These are phyloP conservation scores for Labrus mixtus DNA, from an alignment of 2,113 vertebrate genomes.

Conservation along the genomic window DNA sequence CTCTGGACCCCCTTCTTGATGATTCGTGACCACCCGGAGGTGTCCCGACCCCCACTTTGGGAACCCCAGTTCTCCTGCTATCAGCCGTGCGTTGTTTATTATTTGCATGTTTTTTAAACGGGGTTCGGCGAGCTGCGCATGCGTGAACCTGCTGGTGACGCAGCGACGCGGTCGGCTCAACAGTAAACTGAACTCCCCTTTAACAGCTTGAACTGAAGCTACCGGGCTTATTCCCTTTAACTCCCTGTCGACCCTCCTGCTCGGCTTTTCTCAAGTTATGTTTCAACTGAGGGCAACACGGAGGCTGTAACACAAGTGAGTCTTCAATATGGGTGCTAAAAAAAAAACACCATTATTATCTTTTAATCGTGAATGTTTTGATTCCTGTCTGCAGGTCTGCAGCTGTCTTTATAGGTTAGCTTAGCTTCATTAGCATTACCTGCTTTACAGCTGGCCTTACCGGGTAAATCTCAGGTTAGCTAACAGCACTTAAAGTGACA, in stretches of 20 bases:
- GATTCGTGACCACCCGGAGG: too few relatives aligned
- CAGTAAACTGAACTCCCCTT: slow-evolving; percentile 39
- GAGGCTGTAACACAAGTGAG: slow-evolving; percentile 28
- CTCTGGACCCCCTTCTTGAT: too few relatives aligned
- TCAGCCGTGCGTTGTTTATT: neutral
- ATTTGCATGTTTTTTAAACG: neutral
- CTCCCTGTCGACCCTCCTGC: neutral
- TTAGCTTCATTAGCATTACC: slow-evolving; percentile 59
- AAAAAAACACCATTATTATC: neutral
- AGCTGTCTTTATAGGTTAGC: slow-evolving; percentile 41
- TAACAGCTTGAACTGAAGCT: slow-evolving; percentile 47
- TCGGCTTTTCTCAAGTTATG: slow-evolving; percentile 30
- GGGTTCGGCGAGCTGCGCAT: neutral
- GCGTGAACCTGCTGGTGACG: neutral
- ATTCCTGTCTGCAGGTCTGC: too few relatives aligned
- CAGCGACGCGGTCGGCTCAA: slow-evolving; percentile 26
- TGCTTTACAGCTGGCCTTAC: slow-evolving; percentile 22
- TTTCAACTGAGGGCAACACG: neutral
- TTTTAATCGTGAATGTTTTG: neutral
- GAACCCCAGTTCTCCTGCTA: too few relatives aligned
- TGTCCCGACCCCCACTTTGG: too few relatives aligned
- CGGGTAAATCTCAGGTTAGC: slow-evolving; percentile 41
- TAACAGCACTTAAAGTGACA: neutral
- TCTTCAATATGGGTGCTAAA: accelerated
- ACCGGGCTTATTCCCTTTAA: slow-evolving; percentile 61